Conservation (phyloP, 2,797 vertebrate genomes). For the Pangasius macronema region DNA sequence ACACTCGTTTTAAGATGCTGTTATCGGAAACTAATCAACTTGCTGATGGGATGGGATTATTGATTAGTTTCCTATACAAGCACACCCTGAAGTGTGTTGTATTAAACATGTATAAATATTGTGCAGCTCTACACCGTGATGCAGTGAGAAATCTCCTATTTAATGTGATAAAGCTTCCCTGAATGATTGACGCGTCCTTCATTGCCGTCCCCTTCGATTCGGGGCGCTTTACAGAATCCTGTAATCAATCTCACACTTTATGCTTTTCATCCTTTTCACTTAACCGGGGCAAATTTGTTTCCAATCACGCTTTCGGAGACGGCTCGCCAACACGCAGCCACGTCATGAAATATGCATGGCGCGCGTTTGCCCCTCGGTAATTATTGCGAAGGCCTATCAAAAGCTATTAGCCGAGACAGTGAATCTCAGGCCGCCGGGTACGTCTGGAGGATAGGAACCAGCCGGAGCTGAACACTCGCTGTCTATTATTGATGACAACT, state of each 20-base stretch:
- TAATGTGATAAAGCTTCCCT: neutral
- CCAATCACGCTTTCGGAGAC: constrained; percentile 66
- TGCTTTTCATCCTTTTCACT: constrained; percentile 66
- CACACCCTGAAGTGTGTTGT: no score
- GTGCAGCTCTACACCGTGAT: neutral
- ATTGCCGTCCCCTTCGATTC: neutral
- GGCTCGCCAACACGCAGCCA: constrained; percentile 74
- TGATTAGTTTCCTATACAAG: neutral
- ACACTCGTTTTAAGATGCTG: neutral
- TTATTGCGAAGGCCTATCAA: constrained; percentile 81
- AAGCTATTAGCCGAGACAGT: constrained; percentile 81
- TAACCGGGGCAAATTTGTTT: constrained; percentile 68
- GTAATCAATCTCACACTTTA: constrained; percentile 66
- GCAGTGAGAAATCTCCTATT: neutral
- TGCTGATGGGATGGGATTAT: neutral
- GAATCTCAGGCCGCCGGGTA: constrained; percentile 77
- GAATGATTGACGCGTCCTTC: neutral
- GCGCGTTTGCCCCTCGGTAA: constrained; percentile 79
- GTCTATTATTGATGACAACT: constrained; percentile 83
- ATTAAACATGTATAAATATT: neutral
- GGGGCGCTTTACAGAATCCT: neutral
- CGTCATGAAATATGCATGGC: constrained; percentile 81
- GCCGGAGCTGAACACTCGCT: constrained; percentile 73
- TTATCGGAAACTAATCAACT: neutral
- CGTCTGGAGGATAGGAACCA: constrained; percentile 80